A percentile compares a stretch with the other conserved stretches of the same genome.
Evolutionary conservation across 2,888 invertebrate species (phyloP).

Genomic region (Formica aserva): DNA sequence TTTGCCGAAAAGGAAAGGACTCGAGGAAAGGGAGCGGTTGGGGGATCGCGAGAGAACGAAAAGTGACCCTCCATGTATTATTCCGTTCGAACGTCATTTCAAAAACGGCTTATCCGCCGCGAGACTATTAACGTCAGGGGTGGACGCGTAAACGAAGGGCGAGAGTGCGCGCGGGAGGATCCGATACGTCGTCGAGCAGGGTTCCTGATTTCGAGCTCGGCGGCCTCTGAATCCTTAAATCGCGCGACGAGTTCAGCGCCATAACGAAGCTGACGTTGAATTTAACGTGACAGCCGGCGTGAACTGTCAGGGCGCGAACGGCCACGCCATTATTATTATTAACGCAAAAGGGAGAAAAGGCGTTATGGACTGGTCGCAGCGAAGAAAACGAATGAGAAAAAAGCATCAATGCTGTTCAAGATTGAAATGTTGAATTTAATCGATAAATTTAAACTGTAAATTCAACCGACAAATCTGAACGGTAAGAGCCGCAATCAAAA

Average conservation of each 20-base stretch:
- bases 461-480: too few relatives aligned
- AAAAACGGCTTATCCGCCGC: constrained; percentile 76
- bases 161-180: constrained; percentile 47
- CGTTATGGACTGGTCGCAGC: not conserved
- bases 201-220: constrained; percentile 69
- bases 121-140: constrained; percentile 76
- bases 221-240: constrained; percentile 67
- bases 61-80: constrained; percentile 78
- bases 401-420: constrained; percentile 23
- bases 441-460: too few relatives aligned
- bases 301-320: not conserved
- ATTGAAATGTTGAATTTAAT: too few relatives aligned
- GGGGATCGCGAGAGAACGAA: constrained; percentile 62
- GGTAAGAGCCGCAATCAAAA: too few relatives aligned
- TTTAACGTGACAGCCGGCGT: constrained; percentile 55
- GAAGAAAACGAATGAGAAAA: not conserved
- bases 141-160: constrained; percentile 72
- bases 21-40: constrained; percentile 70
- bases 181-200: constrained; percentile 64
- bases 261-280: constrained; percentile 67
- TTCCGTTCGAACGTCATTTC: constrained; percentile 78
- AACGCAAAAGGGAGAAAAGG: not conserved
- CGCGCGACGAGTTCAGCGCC: constrained; percentile 56
- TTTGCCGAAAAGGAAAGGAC: constrained; percentile 76
- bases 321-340: constrained; percentile 24